Evolutionary conservation across 2,797 vertebrate species (phyloP), one percentile per base, ranked within the genome.

Genomic region (Danio tinwini): DNA sequence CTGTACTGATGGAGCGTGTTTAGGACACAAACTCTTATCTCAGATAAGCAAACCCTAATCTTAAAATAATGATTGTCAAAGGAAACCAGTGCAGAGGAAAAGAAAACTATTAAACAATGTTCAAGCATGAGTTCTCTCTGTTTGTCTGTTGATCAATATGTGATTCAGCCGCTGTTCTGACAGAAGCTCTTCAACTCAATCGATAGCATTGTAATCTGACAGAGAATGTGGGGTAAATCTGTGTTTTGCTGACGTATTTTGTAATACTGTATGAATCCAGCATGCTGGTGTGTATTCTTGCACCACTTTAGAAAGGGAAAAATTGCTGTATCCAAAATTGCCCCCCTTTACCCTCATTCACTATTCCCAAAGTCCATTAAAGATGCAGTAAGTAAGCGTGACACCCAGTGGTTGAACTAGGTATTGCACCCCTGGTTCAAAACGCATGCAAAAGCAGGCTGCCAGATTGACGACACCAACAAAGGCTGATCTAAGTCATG

Each of bases 41-140:
- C 16, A 53, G 17, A 75, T 55, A n/a, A 55, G 40, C 50, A 76
- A 53, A 53, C 14, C 29, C 37, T 11, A 21, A 40, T 12, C 50
- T 67, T n/a, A 37, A 76, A 56, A 56, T 37, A 67, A 65, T 45
- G 6, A 2, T 39, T 55, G 44, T 45, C 19, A 42, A 65, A 76
- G 50, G 6, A 58, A 76, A 56, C 19, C 67, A 52, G 49, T 52
- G 47, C 12, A 37, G 3, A 53, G 16, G 16, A 69, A 69, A 50
- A 40, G 49, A 69, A 69, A 49, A 16, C 5, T 16, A 49, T 50
- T 68, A 68, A 68, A 68, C n/a, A 21, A 50, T 37, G 45, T 68
- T 45, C 47, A 67, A 49, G 17, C n/a, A 29, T 29, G 29, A 29
- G 29, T 29, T 29, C 29, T 13, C 10, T 67, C 47, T 42, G 40